Percentiles rank a stretch among this genome's conserved stretches.
These are phyloP conservation scores for Ophioninae sp. DNA, from an alignment of 2,888 invertebrate species.

Conservation along the genomic window DNA sequence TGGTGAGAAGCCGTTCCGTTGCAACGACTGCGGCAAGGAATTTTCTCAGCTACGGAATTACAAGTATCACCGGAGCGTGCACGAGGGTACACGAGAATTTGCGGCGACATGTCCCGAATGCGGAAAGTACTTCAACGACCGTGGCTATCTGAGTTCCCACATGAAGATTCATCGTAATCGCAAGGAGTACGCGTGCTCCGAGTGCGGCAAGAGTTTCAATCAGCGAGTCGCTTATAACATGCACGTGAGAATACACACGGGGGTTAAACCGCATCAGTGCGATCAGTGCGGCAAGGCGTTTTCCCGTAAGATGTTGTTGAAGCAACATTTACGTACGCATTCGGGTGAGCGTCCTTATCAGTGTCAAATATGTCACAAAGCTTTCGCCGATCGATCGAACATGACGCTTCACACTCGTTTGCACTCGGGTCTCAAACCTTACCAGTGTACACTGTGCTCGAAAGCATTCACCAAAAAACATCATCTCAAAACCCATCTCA, in stretches of 20 bases:
- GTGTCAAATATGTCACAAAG: slow-evolving; percentile 90
- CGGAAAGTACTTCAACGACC: slow-evolving; percentile 92
- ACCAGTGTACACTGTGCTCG: slow-evolving; percentile 84
- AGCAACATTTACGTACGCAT: slow-evolving; percentile 91
- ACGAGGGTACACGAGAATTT: slow-evolving; percentile 91
- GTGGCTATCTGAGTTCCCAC: slow-evolving; percentile 92
- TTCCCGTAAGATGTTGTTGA: slow-evolving; percentile 91
- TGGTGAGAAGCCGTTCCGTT: slow-evolving; percentile 85
- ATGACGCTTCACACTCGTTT: slow-evolving; percentile 91
- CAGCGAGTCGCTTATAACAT: slow-evolving; percentile 94
- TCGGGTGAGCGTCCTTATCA: slow-evolving; percentile 91
- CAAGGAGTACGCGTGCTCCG: slow-evolving; percentile 90
- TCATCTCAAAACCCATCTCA: slow-evolving; percentile 91
- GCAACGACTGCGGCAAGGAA: slow-evolving; percentile 89
- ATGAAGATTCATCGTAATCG: slow-evolving; percentile 93
- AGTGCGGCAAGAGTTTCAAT: slow-evolving; percentile 92
- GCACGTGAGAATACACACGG: slow-evolving; percentile 92
- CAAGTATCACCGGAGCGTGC: slow-evolving; percentile 91
- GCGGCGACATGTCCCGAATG: slow-evolving; percentile 89
- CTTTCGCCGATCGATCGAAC: slow-evolving; percentile 92
- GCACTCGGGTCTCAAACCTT: slow-evolving; percentile 92
- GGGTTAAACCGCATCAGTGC: slow-evolving; percentile 90
- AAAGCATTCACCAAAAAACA: slow-evolving; percentile 94
- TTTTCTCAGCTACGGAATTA: slow-evolving; percentile 92
- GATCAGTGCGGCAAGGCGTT: slow-evolving; percentile 91